Evolutionary conservation across 2,888 invertebrate genomes (phyloP), one percentile per base, ranked within the genome.

Genomic region (Xestia rhomboidea): DNA sequence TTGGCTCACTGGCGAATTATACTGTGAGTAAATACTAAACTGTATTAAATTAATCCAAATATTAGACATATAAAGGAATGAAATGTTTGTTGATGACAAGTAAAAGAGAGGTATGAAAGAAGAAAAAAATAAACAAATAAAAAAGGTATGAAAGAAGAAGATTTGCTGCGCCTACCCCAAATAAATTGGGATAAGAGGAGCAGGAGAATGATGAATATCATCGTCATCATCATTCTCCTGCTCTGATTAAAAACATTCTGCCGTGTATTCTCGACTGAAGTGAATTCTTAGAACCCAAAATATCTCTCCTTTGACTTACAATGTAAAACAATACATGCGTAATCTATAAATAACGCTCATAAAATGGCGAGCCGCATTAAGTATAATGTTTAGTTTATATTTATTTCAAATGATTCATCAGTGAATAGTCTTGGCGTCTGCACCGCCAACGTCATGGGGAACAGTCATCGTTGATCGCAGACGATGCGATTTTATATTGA

Each of bases 371-470:
- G 80, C 60, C 38, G 46, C 72, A 75, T 78, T 78, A 78, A 44
- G 68, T 71, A 76, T 73, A 75, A 80, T 86, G 80, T 77, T 81
- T 24, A 41, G 73, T 81, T 75, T 78, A 79, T 81, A 84, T 81
- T 81, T 83, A 83, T 62, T 83, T 60, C 38, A 57, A 67, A 83
- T 85, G 84, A 85, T 72, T 85, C 87, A 85, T 70, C 66, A 57
- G 73, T 67, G 69, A 64, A 46, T 60, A 21, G 63, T 78, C 44
- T 85, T 85, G 84, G 86, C 78, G 75, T 64, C 18, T 60, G 49
- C 73, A 78, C 30, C 34, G 41, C 63, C 63, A 75, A 71, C 74
- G 84, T 81, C 64, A 85, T 71, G 21, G 71, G 66, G 71, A 84
- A 83, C 68, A 72, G 54, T 72, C 69, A 77, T 67, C 34, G 38